Conservation (phyloP, 1,140 invertebrate species). For the Zaprionus capensis region DNA sequence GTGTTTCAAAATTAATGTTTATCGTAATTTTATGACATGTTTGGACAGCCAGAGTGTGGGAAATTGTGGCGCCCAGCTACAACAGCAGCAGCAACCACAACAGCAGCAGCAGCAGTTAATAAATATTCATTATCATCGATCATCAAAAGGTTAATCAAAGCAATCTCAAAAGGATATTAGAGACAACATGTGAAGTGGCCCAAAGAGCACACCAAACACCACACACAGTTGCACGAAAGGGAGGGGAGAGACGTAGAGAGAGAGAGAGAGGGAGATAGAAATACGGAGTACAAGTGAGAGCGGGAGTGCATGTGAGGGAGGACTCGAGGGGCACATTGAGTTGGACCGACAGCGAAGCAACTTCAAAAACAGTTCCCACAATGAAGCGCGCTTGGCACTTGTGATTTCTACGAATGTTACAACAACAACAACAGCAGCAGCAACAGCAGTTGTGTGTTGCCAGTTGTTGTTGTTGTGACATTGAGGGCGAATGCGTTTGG, state of each 20-base stretch:
- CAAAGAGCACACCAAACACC: constrained; percentile 12
- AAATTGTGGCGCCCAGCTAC: constrained; percentile 53
- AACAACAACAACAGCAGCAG: constrained; percentile 56
- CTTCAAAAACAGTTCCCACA: constrained; percentile 77
- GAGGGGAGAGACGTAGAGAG: constrained; percentile 9
- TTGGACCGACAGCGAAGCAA: constrained; percentile 46
- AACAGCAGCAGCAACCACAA: background rate
- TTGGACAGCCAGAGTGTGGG: constrained; percentile 66
- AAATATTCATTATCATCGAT: constrained; percentile 79
- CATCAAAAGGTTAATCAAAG: constrained; percentile 72
- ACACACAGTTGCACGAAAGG: constrained; percentile 5
- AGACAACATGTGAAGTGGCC: constrained; percentile 63
- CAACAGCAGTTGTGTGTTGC: constrained; percentile 37
- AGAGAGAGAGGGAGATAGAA: constrained; percentile 14
- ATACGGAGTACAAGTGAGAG: background rate
- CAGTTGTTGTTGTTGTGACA: constrained; percentile 76
- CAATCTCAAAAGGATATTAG: constrained; percentile 74
- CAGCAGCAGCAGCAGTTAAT: constrained; percentile 53
- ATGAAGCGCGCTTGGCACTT: constrained; percentile 80
- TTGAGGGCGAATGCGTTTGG: constrained; percentile 81
- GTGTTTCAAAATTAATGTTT: constrained; percentile 67
- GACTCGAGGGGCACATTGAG: constrained; percentile 43
- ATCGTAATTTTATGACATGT: constrained; percentile 56
- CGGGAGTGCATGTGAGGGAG: constrained; percentile 24
- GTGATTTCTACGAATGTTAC: constrained; percentile 82